Evolutionary conservation across 2,113 vertebrate genomes (phyloP).

Genomic region (Scalopus aquaticus): DNA sequence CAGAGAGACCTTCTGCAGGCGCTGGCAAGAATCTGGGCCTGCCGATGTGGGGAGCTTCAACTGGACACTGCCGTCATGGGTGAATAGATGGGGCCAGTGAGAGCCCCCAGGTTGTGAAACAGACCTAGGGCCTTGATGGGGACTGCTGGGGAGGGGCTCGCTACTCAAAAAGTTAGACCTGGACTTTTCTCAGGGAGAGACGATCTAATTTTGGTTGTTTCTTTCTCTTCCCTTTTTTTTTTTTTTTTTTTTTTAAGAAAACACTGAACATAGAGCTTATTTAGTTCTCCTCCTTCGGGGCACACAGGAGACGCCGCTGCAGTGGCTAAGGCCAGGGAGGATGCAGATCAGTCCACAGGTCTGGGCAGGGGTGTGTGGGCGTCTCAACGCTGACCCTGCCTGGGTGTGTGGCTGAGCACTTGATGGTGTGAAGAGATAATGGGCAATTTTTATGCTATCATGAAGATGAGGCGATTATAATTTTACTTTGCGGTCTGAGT

Average conservation of each 20-base stretch:
- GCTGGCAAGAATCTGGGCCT: neutral
- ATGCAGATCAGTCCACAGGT: no score
- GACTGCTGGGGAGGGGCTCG: accelerated
- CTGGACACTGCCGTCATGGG: neutral
- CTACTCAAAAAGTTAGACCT: neutral
- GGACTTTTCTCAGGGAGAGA: neutral
- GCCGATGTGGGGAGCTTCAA: neutral
- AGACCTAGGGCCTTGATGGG: neutral
- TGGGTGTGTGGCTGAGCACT: neutral
- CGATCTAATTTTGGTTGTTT: neutral
- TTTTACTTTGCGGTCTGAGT: neutral
- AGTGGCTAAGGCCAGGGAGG: no score
- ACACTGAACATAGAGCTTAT: neutral
- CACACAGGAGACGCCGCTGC: no score
- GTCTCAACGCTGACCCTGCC: neutral
- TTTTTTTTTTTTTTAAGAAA: neutral
- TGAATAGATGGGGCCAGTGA: neutral
- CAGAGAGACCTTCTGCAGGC: neutral
- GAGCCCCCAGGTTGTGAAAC: neutral
- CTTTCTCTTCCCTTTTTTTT: neutral
- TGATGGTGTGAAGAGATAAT: neutral
- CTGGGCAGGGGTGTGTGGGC: no score
- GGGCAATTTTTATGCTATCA: neutral
- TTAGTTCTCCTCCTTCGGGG: neutral
- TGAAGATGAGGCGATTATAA: neutral